Evolutionary conservation across 2,797 vertebrate genomes (phyloP).

Genomic region (Hydrophis major): DNA sequence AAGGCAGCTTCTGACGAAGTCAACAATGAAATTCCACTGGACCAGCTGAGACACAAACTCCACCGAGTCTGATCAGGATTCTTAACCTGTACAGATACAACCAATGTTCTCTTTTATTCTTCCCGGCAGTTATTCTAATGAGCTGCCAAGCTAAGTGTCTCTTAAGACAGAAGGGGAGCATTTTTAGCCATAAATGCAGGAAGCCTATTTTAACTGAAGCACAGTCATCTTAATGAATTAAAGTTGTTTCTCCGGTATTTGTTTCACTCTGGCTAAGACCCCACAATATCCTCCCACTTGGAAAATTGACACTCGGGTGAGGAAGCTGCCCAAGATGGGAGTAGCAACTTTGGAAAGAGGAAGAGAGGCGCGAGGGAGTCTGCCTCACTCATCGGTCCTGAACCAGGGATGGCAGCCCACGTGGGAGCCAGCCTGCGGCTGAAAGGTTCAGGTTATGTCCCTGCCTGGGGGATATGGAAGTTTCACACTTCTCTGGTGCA

Average conservation of each 20-base stretch:
- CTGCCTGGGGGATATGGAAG: neutral
- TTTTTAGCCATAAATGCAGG: neutral
- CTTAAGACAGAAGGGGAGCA: neutral
- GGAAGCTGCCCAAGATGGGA: constrained; percentile 43
- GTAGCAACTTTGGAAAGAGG: neutral
- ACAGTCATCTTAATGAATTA: neutral
- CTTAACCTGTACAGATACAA: neutral
- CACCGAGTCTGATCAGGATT: neutral
- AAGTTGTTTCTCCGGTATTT: constrained; percentile 8
- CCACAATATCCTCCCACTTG: neutral
- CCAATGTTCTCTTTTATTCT: neutral
- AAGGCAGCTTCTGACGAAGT: neutral
- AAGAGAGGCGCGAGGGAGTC: constrained; percentile 32
- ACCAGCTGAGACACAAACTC: neutral
- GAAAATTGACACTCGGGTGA: neutral
- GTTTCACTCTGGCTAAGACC: constrained; percentile 25
- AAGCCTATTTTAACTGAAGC: constrained; percentile 8
- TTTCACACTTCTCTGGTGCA: rapidly evolving
- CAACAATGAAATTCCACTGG: neutral
- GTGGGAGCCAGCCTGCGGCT: neutral
- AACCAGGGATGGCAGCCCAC: neutral
- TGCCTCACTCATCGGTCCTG: neutral
- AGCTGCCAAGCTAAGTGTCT: neutral
- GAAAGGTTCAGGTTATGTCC: neutral
- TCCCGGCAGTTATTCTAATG: neutral